Evolutionary conservation across 2,113 vertebrate genomes (phyloP).

Genomic region (Etheostoma cragini): DNA sequence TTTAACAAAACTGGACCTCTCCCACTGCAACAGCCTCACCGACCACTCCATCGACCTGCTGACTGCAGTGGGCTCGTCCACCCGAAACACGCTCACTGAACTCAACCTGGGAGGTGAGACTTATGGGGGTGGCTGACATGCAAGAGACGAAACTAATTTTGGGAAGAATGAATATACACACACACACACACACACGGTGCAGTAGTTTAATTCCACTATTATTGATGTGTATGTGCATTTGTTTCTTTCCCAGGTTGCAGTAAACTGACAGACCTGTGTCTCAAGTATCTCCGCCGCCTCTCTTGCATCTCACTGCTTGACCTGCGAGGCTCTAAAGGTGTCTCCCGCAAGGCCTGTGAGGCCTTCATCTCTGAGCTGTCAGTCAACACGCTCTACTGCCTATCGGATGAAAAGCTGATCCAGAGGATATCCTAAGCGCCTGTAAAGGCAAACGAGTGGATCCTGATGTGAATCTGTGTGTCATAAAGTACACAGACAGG

Average conservation of each 20-base stretch:
- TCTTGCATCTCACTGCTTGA: slow-evolving; percentile 93
- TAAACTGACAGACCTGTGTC: slow-evolving; percentile 94
- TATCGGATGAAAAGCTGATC: slow-evolving; percentile 98
- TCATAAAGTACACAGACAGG: slow-evolving; percentile 36
- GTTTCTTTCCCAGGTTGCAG: slow-evolving; percentile 89
- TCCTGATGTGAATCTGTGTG: slow-evolving; percentile 43
- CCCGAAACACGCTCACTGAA: slow-evolving; percentile 94
- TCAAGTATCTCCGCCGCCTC: slow-evolving; percentile 93
- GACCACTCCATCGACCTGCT: slow-evolving; percentile 97
- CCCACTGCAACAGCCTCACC: slow-evolving; percentile 94
- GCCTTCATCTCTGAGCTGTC: slow-evolving; percentile 97
- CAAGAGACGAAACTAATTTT: neutral
- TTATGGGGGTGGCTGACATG: neutral
- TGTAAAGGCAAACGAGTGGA: slow-evolving; percentile 18
- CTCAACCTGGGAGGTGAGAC: slow-evolving; percentile 93
- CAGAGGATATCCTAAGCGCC: slow-evolving; percentile 95
- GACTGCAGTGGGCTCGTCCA: slow-evolving; percentile 96
- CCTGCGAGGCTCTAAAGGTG: slow-evolving; percentile 94
- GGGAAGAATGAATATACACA: neutral
- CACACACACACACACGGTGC: too few species aligned
- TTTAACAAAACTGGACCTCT: slow-evolving; percentile 95
- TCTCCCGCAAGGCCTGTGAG: slow-evolving; percentile 96
- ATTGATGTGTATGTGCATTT: neutral
- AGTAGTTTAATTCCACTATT: neutral
- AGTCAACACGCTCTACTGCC: slow-evolving; percentile 96